A percentile compares a stretch with the other conserved stretches of the same genome.
These are phyloP conservation scores for Drosophila picticornis DNA, from an alignment of 2,888 invertebrate genomes.

Conservation along the genomic window DNA sequence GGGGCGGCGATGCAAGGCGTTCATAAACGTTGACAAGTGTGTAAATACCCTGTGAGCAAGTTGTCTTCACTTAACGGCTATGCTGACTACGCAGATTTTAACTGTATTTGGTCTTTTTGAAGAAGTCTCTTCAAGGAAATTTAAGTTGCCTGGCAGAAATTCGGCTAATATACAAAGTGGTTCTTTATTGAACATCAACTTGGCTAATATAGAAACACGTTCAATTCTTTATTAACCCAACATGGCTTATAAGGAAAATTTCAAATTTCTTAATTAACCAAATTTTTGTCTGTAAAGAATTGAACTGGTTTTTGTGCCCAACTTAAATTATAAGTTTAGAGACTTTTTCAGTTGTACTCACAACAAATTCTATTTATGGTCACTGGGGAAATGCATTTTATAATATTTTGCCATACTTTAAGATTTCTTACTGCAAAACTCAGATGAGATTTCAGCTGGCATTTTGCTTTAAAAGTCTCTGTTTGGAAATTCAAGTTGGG, in stretches of 20 bases:
- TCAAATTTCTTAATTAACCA: neutral
- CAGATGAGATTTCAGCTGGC: neutral
- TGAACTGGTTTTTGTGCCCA: neutral
- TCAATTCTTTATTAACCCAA: neutral
- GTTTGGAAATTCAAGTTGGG: neutral
- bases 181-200: too few species aligned
- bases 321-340: neutral
- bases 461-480: neutral
- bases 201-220: neutral
- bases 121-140: neutral
- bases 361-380: neutral
- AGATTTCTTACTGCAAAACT: neutral
- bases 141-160: neutral
- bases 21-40: constrained; percentile 35
- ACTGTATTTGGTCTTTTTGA: neutral
- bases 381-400: neutral
- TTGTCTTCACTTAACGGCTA: neutral
- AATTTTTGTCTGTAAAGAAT: neutral
- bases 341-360: neutral
- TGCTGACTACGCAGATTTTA: neutral
- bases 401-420: neutral
- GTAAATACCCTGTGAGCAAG: constrained; percentile 19
- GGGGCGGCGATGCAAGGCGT: constrained; percentile 7
- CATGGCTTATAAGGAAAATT: neutral
- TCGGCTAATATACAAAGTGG: neutral